Evolutionary conservation across 2,888 invertebrate species (phyloP).

Genomic region (Drosophila neutralis): DNA sequence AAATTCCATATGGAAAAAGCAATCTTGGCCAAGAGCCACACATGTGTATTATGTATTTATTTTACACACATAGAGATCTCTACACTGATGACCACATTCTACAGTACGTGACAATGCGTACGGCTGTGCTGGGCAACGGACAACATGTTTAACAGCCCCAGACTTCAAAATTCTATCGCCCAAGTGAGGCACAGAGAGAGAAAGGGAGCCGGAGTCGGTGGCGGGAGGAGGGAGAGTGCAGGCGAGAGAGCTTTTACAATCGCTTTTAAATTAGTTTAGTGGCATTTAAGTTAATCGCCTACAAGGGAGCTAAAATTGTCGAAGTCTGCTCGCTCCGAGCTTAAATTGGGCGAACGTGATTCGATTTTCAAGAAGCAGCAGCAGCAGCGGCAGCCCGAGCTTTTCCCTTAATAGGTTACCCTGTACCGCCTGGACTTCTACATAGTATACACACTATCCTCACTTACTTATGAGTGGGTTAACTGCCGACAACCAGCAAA

Average conservation of each 20-base stretch:
- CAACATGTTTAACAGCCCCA: constrained; percentile 77
- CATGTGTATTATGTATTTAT: constrained; percentile 62
- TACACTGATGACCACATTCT: constrained; percentile 45
- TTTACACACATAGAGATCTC: constrained; percentile 64
- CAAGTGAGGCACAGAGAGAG: background rate
- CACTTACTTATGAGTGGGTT: constrained; percentile 34
- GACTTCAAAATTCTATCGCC: constrained; percentile 63
- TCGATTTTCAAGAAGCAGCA: constrained; percentile 78
- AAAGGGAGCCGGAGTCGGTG: background rate
- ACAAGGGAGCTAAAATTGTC: constrained; percentile 80
- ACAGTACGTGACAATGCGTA: constrained; percentile 75
- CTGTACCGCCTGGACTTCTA: constrained; percentile 15
- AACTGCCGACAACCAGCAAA: constrained; percentile 58
- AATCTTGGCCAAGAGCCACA: constrained; percentile 68
- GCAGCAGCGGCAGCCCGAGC: background rate
- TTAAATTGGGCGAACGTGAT: constrained; percentile 82
- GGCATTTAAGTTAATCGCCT: constrained; percentile 82
- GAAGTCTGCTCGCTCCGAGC: constrained; percentile 22
- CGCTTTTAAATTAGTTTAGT: constrained; percentile 84
- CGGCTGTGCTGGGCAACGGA: constrained; percentile 37
- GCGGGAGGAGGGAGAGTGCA: constrained; percentile 5
- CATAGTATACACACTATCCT: constrained; percentile 12
- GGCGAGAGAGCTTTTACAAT: constrained; percentile 72
- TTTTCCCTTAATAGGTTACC: constrained; percentile 58
- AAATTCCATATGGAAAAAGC: constrained; percentile 83